phyloP scores from a whole-genome alignment of 2,113 vertebrate species.

The Vireo altiloquus region DNA sequence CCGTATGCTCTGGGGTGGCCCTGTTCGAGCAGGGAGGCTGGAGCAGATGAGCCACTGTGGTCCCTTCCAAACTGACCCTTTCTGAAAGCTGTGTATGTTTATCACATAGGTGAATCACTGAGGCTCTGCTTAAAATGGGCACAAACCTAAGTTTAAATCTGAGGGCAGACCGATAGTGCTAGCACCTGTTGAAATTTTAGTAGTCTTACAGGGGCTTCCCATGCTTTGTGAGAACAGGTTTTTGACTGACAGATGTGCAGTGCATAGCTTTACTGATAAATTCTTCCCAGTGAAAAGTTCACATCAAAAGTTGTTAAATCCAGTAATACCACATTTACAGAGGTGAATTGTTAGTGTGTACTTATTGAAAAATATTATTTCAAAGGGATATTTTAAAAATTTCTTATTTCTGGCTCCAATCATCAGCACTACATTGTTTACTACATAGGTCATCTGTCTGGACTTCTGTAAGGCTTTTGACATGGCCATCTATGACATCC shows the following conservation, averaged over 20 bases:
- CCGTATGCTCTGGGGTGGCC: not conserved
- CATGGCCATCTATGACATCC: not conserved
- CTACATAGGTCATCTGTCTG: not conserved
- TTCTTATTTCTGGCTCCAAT: not conserved
- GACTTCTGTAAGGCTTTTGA: not conserved
- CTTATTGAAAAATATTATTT: not conserved
- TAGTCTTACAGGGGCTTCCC: not conserved
- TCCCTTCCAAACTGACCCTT: not conserved
- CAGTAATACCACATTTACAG: not conserved
- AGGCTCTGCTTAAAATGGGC: not conserved
- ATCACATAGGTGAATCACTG: not conserved
- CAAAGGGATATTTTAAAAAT: not conserved
- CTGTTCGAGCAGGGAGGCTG: not conserved
- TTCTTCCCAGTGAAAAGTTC: not conserved
- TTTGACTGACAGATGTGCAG: not conserved
- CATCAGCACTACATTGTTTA: not conserved
- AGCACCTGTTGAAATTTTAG: not conserved
- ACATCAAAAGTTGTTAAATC: not conserved
- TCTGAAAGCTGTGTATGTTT: not conserved
- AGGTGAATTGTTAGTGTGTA: not conserved
- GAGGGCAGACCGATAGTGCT: rapidly evolving
- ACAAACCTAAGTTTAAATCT: not conserved
- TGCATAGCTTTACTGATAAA: not conserved
- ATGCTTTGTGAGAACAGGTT: not conserved
- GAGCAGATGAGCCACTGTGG: not conserved